phyloP scores from a whole-genome alignment of 2,797 vertebrate genomes.

The Takifugu ocellatus region DNA sequence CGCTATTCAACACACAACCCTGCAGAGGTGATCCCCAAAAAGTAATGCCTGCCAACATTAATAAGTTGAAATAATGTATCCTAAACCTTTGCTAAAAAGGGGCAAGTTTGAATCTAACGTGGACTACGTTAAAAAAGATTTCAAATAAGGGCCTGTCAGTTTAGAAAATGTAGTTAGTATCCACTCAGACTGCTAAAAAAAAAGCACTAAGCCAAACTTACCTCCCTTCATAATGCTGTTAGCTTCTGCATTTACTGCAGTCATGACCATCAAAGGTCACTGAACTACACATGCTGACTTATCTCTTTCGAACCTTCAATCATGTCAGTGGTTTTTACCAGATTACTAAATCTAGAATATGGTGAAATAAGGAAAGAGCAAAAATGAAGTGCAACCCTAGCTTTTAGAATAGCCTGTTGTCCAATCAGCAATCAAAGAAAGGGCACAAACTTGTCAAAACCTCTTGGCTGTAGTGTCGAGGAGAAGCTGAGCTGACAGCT shows the following conservation, averaged over 20 bases:
- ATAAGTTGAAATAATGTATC: not conserved
- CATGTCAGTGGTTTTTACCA: constrained; percentile 32
- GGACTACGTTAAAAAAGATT: too few species aligned
- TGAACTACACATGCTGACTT: constrained; percentile 35
- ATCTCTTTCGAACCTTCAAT: constrained; percentile 16
- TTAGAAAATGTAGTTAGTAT: too few species aligned
- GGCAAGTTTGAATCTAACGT: too few species aligned
- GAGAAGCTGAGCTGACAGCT: constrained; percentile 33
- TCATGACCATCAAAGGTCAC: constrained; percentile 31
- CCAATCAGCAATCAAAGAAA: not conserved
- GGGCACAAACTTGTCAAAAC: constrained; percentile 13
- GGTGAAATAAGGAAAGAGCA: constrained; percentile 7
- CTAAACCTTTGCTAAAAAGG: not conserved
- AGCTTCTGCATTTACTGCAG: not conserved
- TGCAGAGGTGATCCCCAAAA: constrained; percentile 34
- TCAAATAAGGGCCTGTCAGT: too few species aligned
- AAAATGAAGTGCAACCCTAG: constrained; percentile 18
- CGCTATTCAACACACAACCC: constrained; percentile 39
- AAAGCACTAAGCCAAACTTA: constrained; percentile 6
- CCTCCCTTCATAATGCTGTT: not conserved
- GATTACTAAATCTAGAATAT: constrained; percentile 23
- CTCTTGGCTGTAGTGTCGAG: constrained; percentile 6
- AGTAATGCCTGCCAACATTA: not conserved
- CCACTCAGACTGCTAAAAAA: not conserved
- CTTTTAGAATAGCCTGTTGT: constrained; percentile 14